Base-by-base conservation (phyloP, 2,113 vertebrate genomes). In the Malurus cyaneus region DNA sequence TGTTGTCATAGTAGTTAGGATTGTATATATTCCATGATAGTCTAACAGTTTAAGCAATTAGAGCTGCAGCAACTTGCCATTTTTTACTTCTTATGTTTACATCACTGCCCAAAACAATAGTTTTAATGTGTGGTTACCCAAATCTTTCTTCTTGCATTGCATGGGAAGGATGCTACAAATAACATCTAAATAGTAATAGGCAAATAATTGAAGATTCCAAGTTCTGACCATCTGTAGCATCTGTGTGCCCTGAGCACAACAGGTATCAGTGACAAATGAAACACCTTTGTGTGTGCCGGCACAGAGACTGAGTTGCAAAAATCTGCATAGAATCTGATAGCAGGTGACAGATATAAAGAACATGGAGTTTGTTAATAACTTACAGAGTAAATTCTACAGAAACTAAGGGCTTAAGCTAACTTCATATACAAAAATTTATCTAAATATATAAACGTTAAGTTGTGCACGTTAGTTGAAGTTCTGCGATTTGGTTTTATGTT, bases 1-100 rank as follows among this genome's bases (percentile, higher is more conserved):
- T 26, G 8, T 31, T 50, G 46, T 21, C 1, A 0, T 10, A 70
- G 46, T n/a, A 36, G 42, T 70, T 66, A n/a, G 0, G 4, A 24
- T 34, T 6, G 3, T 78, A 21, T 28, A 15, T 61, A 7, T 76
- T 87, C 34, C n/a, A 7, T 21, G 31, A 18, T 20, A 67, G 31
- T 53, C 41, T n/a, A 16, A 46, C 16, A 36, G 36, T 76, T 87
- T 9, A 65, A 85, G 29, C 59, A 76, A 77, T 72, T 57, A 34
- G 25, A 73, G 23, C 46, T 49, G 47, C 66, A 70, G 34, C n/a
- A 73, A 28, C 50, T 50, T 73, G 62, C 26, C 4, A 1, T 56
- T 85, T 85, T 86, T 71, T 81, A 39, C 19, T 29, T 59, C 13
- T 34, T 16, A 53, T 41, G 8, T 69, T 80, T 65, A 49, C 23